Evolutionary conservation across 2,113 vertebrate species (phyloP), one percentile per base, ranked within the genome.

Genomic region (Alaudala cheleensis): DNA sequence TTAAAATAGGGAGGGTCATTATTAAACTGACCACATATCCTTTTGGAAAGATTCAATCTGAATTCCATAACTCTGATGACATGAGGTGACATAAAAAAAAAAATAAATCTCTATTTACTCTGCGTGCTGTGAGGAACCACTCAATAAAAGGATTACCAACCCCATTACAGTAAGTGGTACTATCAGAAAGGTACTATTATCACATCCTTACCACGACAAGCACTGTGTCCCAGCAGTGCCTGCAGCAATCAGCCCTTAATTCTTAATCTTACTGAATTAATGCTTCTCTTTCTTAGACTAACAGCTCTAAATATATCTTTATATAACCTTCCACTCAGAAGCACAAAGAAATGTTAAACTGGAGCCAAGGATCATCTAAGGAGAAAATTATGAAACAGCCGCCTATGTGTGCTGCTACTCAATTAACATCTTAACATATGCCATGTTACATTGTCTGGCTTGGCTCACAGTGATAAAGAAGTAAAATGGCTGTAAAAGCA

Each of bases 381-480:
- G 88, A 95, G 92, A 95, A 96, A 94, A 94, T 96, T 67, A 94
- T 67, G 80, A 94, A 94, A 86, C 88, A 93, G 88, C 37, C 37
- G 11, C 81, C 76, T 88, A 62, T 96, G 90, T 44, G 45, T 65
- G 72, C 71, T 93, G 87, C 88, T 95, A 84, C 90, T 95, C 90
- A 90, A 88, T 94, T 96, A 97, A 96, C 95, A 94, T 92, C 95
- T 93, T 94, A 88, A 90, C 95, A 94, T 88, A 88, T 86, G 88
- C 80, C 92, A 91, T 45, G 67, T 92, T 96, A 78, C 85, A 71
- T 81, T 96, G 90, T 95, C 94, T 96, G 93, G 60, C 82, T 93
- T 64, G 90, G 92, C 90, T 97, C 88, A 88, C 6, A 0, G 58
- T 81, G 92, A 92, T 94, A 88, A 81, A 91, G 92, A 89, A 94